Evolutionary conservation across 1,140 invertebrate species (phyloP), one percentile per base, ranked within the genome.

Genomic region (Camponotus floridanus): DNA sequence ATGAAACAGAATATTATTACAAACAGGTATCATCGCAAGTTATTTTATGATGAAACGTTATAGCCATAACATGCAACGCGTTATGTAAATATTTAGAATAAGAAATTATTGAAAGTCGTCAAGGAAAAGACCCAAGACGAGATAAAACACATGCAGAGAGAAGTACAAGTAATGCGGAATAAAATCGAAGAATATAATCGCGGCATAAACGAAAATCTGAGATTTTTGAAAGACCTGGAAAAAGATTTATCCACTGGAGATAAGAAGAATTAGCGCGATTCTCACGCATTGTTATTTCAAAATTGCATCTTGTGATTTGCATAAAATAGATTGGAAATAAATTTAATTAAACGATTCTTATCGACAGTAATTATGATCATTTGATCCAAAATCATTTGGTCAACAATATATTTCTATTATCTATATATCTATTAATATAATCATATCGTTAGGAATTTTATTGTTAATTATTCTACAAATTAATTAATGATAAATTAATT

Each of bases 101-200:
- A 87, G 48, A 70, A 92, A 83, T 59, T 92, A 13, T 45, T 91
- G 5, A 87, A 87, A 68, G 73, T 86, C 36, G 13, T 93, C 6
- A 91, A 90, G 51, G 57, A 91, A 79, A 92, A 92, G 80, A 91
- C 89, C 6, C 76, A 90, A 13, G 89, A 92, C 2, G 92, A 93
- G 36, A 83, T 93, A 2, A 89, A 85, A 55, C 83, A 67, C 3
- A 90, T 93, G 92, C 89, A 87, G 57, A 83, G 88, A 2, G 89
- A 92, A 59, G 81, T 93, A 13, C 83, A 85, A 7, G 8, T 62
- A 13, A 91, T 93, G 90, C 85, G 61, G 2, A 79, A 84, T 1
- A 91, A 92, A 78, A 92, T 93, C 26, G 88, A 92, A 1, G 89
- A 92, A 21, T 90, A 91, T 31, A 93, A 91, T 86, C 89, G 90